Conservation (phyloP, 2,888 invertebrate species). For the Drosophila quinaria region DNA sequence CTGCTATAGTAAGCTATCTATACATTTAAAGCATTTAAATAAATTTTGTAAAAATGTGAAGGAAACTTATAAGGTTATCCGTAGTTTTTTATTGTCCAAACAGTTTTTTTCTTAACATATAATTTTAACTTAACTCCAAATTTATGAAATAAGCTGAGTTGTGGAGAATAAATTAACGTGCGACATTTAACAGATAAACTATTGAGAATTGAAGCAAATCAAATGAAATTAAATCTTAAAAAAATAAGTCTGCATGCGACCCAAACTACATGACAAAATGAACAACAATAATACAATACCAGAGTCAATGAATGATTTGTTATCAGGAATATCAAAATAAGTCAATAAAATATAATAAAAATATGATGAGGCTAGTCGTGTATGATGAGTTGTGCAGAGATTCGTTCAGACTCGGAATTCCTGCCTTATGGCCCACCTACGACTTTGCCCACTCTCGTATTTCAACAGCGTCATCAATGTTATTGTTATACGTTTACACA, state of each 20-base stretch:
- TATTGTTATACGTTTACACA: constrained; percentile 65
- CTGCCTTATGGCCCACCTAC: constrained; percentile 1
- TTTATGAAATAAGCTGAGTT: constrained; percentile 57
- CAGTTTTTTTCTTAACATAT: background rate
- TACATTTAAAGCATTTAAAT: background rate
- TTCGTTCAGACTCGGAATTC: background rate
- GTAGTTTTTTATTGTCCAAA: background rate
- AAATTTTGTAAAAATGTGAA: background rate
- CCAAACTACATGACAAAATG: constrained; percentile 40
- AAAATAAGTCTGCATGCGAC: constrained; percentile 31
- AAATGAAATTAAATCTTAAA: constrained; percentile 39
- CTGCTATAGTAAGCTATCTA: background rate
- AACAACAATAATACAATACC: constrained; percentile 32
- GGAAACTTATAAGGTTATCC: background rate
- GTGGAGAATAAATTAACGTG: constrained; percentile 49
- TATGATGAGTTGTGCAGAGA: constrained; percentile 52
- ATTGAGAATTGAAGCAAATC: constrained; percentile 2
- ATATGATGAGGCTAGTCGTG: constrained; percentile 66
- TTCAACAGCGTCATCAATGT: constrained; percentile 56
- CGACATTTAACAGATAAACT: constrained; percentile 56
- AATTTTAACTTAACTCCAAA: background rate
- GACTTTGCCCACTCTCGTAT: background rate
- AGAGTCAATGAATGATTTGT: constrained; percentile 61
- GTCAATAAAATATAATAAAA: constrained; percentile 75
- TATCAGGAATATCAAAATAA: constrained; percentile 61